Conservation (phyloP, 1,140 invertebrate species). For the Tyrophagus putrescentiae region DNA sequence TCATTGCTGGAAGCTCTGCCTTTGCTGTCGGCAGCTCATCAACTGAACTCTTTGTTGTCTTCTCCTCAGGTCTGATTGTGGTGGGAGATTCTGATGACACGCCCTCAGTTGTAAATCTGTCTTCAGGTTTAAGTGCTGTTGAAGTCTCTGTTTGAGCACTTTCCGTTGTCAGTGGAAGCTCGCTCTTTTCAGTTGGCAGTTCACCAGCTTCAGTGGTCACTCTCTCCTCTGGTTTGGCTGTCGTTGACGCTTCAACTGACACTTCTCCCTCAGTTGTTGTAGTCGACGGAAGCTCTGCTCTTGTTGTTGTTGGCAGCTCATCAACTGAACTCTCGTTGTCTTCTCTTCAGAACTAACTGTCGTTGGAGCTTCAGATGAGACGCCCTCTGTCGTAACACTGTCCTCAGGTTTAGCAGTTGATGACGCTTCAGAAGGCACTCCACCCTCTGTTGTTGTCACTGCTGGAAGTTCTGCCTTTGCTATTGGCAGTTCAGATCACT, state of each 20-base stretch:
- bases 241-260: not conserved
- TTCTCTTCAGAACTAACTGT: not conserved
- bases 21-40: not conserved
- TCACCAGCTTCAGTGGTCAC: slow-evolving; percentile 26
- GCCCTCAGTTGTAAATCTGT: not conserved
- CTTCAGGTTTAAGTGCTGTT: too few species aligned
- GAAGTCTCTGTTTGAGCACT: too few species aligned
- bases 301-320: too few species aligned
- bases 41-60: not conserved
- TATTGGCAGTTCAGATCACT: not conserved
- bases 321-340: not conserved
- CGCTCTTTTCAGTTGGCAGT: too few species aligned
- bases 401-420: not conserved
- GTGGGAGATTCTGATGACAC: not conserved
- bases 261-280: not conserved
- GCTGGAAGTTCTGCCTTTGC: not conserved
- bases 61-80: not conserved
- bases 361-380: slow-evolving; percentile 12
- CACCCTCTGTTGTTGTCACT: not conserved
- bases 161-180: too few species aligned
- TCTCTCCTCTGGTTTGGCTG: slow-evolving; percentile 24
- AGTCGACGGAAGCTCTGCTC: too few species aligned
- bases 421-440: not conserved
- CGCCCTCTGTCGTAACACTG: not conserved
- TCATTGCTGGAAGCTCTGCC: slow-evolving; percentile 23